Conservation (phyloP, 2,888 invertebrate species). For the Sinelater perroti region DNA sequence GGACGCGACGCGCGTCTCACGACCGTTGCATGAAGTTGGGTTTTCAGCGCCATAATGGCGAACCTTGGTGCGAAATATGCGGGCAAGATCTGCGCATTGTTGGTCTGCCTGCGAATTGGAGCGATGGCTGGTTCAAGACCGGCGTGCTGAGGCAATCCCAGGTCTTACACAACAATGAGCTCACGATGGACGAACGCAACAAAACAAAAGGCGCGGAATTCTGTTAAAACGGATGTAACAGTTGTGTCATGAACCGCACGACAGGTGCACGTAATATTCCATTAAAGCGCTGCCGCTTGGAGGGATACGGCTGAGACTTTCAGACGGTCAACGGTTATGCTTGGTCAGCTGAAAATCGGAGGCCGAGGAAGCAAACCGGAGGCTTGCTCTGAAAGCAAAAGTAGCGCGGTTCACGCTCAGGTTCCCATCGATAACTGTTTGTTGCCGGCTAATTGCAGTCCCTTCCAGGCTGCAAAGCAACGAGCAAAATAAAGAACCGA, state of each 20-base stretch:
- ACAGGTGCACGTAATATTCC: constrained; percentile 41
- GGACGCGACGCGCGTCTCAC: constrained; percentile 25
- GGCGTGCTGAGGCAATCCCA: background rate
- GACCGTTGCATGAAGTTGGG: constrained; percentile 2
- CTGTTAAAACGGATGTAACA: constrained; percentile 43
- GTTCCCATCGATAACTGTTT: too few species aligned
- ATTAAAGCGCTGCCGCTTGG: constrained; percentile 28
- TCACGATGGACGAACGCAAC: constrained; percentile 8
- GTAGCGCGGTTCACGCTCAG: too few species aligned
- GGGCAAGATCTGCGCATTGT: too few species aligned
- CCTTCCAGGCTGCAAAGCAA: too few species aligned
- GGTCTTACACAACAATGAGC: constrained; percentile 23
- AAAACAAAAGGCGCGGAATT: constrained; percentile 21
- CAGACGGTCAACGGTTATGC: constrained; percentile 25
- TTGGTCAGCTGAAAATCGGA: constrained; percentile 21
- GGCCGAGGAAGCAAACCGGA: too few species aligned
- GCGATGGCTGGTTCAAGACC: constrained; percentile 3
- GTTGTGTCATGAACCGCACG: constrained; percentile 41
- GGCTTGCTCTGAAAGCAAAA: too few species aligned
- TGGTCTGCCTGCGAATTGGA: constrained; percentile 9
- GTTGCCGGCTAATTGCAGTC: too few species aligned
- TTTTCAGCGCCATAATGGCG: too few species aligned
- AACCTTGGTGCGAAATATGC: too few species aligned
- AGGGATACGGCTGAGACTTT: too few species aligned
- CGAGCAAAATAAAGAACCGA: too few species aligned